A percentile compares a stretch with the other conserved stretches of the same genome.
Evolutionary conservation across 2,888 invertebrate species (phyloP).

Genomic region (Gibbula magus): DNA sequence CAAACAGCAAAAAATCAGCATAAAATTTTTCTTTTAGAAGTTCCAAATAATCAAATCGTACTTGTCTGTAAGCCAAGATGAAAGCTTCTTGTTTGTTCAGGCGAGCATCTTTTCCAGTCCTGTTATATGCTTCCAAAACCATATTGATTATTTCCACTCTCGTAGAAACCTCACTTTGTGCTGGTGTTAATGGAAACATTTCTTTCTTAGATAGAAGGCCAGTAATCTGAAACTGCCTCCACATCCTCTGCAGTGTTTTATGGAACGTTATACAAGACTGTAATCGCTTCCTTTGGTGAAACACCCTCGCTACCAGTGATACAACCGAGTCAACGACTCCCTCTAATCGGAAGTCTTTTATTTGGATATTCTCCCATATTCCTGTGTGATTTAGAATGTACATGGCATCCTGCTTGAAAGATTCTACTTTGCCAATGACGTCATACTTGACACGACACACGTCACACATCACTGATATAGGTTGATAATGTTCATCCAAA

Average conservation of each 20-base stretch:
- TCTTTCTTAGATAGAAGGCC: neutral
- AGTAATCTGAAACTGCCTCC: neutral
- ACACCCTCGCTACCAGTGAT: neutral
- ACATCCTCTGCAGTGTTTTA: neutral
- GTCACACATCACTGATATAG: slow-evolving; percentile 34
- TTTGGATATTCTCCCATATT: neutral
- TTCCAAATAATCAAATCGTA: neutral
- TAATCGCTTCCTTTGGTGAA: neutral
- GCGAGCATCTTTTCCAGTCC: neutral
- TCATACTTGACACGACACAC: slow-evolving; percentile 42
- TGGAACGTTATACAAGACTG: neutral
- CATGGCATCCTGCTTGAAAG: slow-evolving; percentile 33
- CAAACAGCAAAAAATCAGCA: neutral
- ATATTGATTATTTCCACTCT: neutral
- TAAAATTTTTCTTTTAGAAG: neutral
- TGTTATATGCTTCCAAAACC: neutral
- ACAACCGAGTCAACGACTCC: neutral
- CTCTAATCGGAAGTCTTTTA: neutral
- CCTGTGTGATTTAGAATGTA: slow-evolving; percentile 29
- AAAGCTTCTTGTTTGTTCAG: neutral
- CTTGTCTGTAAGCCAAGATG: neutral
- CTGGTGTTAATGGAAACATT: neutral
- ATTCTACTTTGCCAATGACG: slow-evolving; percentile 46
- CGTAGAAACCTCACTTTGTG: neutral
- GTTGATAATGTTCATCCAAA: slow-evolving; percentile 38